These are phyloP conservation scores for Scolanthus callimorphus DNA, from an alignment of 92 coral and sea anemone species.

Conservation along the genomic window DNA sequence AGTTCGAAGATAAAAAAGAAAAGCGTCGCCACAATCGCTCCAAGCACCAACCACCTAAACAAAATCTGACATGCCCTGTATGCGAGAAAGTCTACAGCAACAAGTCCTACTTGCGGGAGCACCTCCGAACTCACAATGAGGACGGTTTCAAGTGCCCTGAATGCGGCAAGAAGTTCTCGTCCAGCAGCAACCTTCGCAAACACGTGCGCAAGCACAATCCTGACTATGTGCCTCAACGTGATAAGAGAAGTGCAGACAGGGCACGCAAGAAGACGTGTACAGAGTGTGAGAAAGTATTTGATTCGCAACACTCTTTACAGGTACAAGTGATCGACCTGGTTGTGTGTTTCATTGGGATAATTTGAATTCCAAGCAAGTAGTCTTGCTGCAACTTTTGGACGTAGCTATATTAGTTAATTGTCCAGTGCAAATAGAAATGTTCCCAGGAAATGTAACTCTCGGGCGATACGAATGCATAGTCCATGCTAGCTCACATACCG, in stretches of 20 bases:
- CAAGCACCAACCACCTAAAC: constrained; percentile 26
- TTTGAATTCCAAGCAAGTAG: too few species aligned
- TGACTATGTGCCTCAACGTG: constrained; percentile 43
- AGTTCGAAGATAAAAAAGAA: constrained; percentile 36
- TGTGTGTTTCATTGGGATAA: too few species aligned
- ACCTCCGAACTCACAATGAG: constrained; percentile 45
- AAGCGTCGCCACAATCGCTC: constrained; percentile 38
- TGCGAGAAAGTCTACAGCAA: constrained; percentile 59
- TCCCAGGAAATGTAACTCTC: too few species aligned
- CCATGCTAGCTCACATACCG: too few species aligned
- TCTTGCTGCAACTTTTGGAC: too few species aligned
- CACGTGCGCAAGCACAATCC: constrained; percentile 72
- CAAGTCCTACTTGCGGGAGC: constrained; percentile 30
- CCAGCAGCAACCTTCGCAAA: constrained; percentile 70
- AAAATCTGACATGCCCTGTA: constrained; percentile 48
- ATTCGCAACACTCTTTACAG: constrained; percentile 57
- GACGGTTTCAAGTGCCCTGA: constrained; percentile 64
- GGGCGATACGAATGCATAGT: too few species aligned
- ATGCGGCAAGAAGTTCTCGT: constrained; percentile 73
- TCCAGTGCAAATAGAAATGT: too few species aligned
- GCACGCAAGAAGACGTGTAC: constrained; percentile 49
- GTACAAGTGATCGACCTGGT: constrained; percentile 10
- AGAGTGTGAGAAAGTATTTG: constrained; percentile 69
- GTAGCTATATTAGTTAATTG: too few species aligned
- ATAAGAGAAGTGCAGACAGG: constrained; percentile 18